Percentiles rank a stretch among this genome's conserved stretches.
Conservation (phyloP, 2,888 invertebrate species). For the Dioctria rufipes region DNA sequence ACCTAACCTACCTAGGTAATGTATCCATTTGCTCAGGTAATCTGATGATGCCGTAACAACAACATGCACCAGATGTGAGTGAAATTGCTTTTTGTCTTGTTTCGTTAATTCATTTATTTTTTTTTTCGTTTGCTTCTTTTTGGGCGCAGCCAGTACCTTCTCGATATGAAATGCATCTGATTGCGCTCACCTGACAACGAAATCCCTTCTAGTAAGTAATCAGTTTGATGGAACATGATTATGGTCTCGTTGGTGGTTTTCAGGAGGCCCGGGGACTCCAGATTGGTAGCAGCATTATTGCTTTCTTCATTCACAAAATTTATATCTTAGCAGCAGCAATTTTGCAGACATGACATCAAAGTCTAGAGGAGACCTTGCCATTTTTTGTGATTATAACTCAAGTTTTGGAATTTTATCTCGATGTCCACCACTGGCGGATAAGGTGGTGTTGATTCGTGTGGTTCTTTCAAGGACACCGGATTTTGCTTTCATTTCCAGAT, state of each 20-base stretch:
- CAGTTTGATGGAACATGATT: too few species aligned
- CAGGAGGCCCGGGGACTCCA: background rate
- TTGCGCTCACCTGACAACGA: background rate
- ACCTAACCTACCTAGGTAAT: background rate
- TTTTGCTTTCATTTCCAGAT: constrained; percentile 46
- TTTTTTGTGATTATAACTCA: constrained; percentile 1
- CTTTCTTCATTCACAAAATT: background rate
- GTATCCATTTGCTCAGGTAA: constrained; percentile 9
- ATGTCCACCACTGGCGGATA: constrained; percentile 13
- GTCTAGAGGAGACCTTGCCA: constrained; percentile 22
- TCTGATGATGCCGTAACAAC: constrained; percentile 2
- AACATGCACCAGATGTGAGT: constrained; percentile 24
- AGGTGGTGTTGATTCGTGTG: constrained; percentile 33
- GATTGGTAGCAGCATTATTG: background rate
- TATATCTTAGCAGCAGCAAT: background rate
- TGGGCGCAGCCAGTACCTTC: too few species aligned
- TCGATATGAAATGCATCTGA: background rate
- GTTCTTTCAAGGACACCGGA: constrained; percentile 41
- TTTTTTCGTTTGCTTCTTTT: too few species aligned
- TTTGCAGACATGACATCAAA: background rate
- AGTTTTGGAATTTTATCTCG: constrained; percentile 17
- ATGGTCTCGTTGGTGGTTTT: too few species aligned
- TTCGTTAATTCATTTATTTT: too few species aligned
- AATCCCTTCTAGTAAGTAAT: background rate
- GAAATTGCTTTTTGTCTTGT: constrained; percentile 33